phyloP scores from a whole-genome alignment of 2,888 invertebrate genomes.

The Sabatieria punctata region DNA sequence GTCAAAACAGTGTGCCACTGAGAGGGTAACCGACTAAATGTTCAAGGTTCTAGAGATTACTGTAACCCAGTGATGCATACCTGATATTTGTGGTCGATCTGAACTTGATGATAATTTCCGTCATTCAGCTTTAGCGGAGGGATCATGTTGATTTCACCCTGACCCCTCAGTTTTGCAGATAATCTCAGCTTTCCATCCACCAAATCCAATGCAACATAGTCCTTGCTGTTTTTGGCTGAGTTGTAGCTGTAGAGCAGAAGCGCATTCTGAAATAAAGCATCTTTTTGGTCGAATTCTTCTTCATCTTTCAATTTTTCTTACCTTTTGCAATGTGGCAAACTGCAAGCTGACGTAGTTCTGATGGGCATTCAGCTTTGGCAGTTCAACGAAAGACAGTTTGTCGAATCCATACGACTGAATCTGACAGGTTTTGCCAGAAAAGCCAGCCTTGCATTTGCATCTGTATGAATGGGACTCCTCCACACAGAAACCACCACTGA shows the following conservation, averaged over 20 bases:
- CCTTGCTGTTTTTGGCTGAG: constrained; percentile 61
- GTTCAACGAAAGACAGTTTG: constrained; percentile 72
- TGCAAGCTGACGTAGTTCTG: constrained; percentile 78
- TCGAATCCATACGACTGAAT: constrained; percentile 72
- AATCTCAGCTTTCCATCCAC: constrained; percentile 65
- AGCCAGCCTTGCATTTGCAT: constrained; percentile 60
- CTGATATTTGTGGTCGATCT: constrained; percentile 20
- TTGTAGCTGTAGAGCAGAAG: constrained; percentile 75
- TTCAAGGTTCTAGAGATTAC: too few relatives aligned
- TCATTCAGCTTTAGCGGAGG: constrained; percentile 45
- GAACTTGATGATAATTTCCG: constrained; percentile 77
- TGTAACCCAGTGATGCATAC: too few relatives aligned
- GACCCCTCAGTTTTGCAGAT: constrained; percentile 60
- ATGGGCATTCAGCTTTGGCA: constrained; percentile 62
- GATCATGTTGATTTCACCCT: constrained; percentile 52
- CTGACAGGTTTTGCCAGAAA: constrained; percentile 74
- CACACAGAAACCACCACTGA: neutral
- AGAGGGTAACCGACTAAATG: constrained; percentile 7
- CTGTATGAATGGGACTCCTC: constrained; percentile 48
- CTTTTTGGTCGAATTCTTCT: too few relatives aligned
- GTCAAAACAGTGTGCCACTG: constrained; percentile 4
- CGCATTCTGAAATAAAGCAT: constrained; percentile 52
- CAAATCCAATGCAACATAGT: constrained; percentile 78
- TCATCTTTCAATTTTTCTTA: neutral
- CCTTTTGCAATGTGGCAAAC: constrained; percentile 59